Evolutionary conservation across 1,140 invertebrate genomes (phyloP).

Genomic region (Brachionus calyciflorus): DNA sequence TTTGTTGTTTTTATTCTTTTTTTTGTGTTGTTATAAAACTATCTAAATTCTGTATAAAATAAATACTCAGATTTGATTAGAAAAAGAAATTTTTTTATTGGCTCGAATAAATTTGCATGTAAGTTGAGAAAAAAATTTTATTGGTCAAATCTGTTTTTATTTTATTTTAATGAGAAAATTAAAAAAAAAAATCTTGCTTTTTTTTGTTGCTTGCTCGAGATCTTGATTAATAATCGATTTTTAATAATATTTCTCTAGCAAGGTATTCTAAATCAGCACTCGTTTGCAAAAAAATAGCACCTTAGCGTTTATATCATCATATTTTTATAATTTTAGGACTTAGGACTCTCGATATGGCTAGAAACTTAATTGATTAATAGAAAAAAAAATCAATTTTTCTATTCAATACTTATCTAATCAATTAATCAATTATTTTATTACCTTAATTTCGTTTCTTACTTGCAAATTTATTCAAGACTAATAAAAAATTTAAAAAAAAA

Average conservation of each 20-base stretch:
- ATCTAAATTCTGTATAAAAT: constrained; percentile 12
- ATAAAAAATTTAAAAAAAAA: not conserved
- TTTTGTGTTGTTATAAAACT: constrained; percentile 32
- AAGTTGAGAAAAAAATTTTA: not conserved
- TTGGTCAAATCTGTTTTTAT: not conserved
- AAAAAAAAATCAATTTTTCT: not conserved
- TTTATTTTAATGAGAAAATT: constrained; percentile 32
- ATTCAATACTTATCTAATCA: constrained; percentile 46
- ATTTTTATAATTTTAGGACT: too few relatives aligned
- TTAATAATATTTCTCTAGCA: constrained; percentile 5
- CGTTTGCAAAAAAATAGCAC: not conserved
- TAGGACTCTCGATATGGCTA: constrained; percentile 11
- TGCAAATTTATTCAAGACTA: constrained; percentile 36
- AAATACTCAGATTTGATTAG: constrained; percentile 34
- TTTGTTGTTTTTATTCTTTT: not conserved
- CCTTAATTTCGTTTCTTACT: not conserved
- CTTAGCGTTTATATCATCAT: not conserved
- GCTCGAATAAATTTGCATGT: not conserved
- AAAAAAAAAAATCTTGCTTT: not conserved
- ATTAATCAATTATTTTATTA: constrained; percentile 40
- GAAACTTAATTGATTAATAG: constrained; percentile 10
- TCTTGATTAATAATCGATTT: constrained; percentile 34
- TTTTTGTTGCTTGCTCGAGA: constrained; percentile 2
- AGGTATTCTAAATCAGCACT: not conserved
- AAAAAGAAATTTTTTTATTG: constrained; percentile 3